Base-by-base conservation (phyloP, 2,888 invertebrate species). In the Eueremaeus valkanovi region DNA sequence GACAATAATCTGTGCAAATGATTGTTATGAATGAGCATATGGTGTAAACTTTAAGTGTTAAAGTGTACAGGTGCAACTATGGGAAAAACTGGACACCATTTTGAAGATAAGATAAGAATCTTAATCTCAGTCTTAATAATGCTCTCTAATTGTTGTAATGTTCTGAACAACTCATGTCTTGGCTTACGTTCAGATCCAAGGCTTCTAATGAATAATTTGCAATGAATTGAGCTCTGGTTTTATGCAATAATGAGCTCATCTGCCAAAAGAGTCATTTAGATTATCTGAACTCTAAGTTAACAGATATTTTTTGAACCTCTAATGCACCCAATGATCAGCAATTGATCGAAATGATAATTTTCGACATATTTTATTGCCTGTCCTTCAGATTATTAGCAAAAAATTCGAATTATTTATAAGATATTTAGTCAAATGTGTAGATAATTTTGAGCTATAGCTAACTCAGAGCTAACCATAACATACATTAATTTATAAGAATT, bases 221-320 rank as follows among this genome's bases (percentile, higher is more conserved):
- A 18, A 45, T 16, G 45, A 45, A 55, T 40, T 51, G 21, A 55
- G 55, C 11, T 27, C 55, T 55, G 3, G 55, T 58, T 58, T 58
- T 58, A 31, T 58, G 58, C 18, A 58, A 58, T 58, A 13, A 29
- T 58, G 58, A 58, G 58, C 58, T 58, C 58, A 58, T 58, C 55
- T 55, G 24, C 27, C 58, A 24, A 27, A 24, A 2, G 55, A 27
- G 18, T 29, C 58, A 13, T 18, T 58, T 58, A 29, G 13, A 29
- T 58, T 13, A 27, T 11, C 55, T 29, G 9, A 24, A 27, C 13
- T 51, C 51, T 3, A 16, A 24, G 51, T 21, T 21, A 51, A 51
- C 21, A 49, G 21, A 2, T 18, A 11, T 40, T 40, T n/a, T 49
- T 49, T 49, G n/a, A n/a, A n/a, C n/a, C n/a, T n/a, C n/a, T n/a